A percentile compares a stretch with the other conserved stretches of the same genome.
phyloP scores from a whole-genome alignment of 2,888 invertebrate species.

The Chaetogeoica ovagalla region DNA sequence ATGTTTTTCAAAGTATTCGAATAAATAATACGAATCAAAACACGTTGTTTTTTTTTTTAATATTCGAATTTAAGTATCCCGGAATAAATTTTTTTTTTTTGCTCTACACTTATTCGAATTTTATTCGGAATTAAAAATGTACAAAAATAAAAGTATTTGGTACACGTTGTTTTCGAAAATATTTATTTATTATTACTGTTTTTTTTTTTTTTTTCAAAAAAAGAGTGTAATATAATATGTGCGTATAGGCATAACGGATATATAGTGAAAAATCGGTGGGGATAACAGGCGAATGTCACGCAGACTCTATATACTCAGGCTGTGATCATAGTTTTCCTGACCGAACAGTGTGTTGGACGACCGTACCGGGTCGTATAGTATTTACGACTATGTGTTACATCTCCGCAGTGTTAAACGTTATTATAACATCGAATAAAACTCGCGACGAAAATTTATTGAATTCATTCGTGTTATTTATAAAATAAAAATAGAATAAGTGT shows the following conservation, averaged over 20 bases:
- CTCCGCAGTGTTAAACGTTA: slow-evolving; percentile 4
- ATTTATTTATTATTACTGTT: slow-evolving; percentile 13
- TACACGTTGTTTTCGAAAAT: slow-evolving; percentile 13
- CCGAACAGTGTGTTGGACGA: slow-evolving; percentile 41
- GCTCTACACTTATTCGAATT: too few relatives aligned
- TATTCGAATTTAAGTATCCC: too few relatives aligned
- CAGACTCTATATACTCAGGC: slow-evolving; percentile 18
- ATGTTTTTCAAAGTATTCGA: too few relatives aligned
- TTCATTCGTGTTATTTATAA: background rate
- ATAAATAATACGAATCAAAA: too few relatives aligned
- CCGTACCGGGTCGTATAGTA: slow-evolving; percentile 47
- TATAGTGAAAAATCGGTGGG: slow-evolving; percentile 44
- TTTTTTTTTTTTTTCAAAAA: too few relatives aligned
- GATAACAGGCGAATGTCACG: slow-evolving; percentile 36
- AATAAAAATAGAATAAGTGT: slow-evolving; percentile 2
- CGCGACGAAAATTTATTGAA: background rate
- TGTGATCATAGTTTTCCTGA: slow-evolving; percentile 32
- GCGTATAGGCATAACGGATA: background rate
- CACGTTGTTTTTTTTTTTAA: too few relatives aligned
- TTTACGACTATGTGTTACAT: slow-evolving; percentile 32
- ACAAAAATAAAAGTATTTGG: too few relatives aligned
- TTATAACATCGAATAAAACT: background rate
- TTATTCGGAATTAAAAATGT: too few relatives aligned
- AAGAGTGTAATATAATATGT: background rate
- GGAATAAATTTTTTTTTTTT: too few relatives aligned